A percentile compares a stretch with the other conserved stretches of the same genome.
Evolutionary conservation across 1,140 invertebrate genomes (phyloP).

Genomic region (Caenorhabditis inopinata): DNA sequence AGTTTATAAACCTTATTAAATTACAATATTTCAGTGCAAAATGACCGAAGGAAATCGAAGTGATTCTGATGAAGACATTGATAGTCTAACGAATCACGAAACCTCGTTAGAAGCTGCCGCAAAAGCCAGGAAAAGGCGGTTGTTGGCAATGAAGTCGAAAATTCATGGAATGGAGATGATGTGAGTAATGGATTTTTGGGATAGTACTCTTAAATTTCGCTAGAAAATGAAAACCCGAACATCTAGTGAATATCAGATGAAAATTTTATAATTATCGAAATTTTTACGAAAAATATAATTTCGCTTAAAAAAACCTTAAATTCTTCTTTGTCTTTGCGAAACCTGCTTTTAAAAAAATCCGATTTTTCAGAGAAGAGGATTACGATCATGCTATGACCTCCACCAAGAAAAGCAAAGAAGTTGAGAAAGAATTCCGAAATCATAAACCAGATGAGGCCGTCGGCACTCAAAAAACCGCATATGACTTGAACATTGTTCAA

Average conservation of each 20-base stretch:
- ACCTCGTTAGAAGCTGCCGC: conserved; percentile 22
- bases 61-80: conserved; percentile 21
- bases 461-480: background rate
- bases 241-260: too few relatives aligned
- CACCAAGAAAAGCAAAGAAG: conserved; percentile 19
- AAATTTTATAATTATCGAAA: background rate
- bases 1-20: background rate
- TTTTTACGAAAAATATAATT: background rate
- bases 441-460: conserved; percentile 30
- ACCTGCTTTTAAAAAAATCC: too few relatives aligned
- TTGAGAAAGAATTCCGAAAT: conserved; percentile 11
- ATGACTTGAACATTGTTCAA: conserved; percentile 22
- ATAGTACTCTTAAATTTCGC: background rate
- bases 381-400: conserved; percentile 20
- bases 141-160: conserved; percentile 41
- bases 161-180: conserved; percentile 42
- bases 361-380: conserved; percentile 42
- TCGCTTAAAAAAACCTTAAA: background rate
- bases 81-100: conserved; percentile 10
- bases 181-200: conserved; percentile 25
- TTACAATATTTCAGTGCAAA: background rate
- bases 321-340: too few relatives aligned
- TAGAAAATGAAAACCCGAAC: background rate
- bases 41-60: conserved; percentile 14
- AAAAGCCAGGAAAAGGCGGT: conserved; percentile 34